Conservation (phyloP, 2,113 vertebrate species). For the Tiliqua scincoides region DNA sequence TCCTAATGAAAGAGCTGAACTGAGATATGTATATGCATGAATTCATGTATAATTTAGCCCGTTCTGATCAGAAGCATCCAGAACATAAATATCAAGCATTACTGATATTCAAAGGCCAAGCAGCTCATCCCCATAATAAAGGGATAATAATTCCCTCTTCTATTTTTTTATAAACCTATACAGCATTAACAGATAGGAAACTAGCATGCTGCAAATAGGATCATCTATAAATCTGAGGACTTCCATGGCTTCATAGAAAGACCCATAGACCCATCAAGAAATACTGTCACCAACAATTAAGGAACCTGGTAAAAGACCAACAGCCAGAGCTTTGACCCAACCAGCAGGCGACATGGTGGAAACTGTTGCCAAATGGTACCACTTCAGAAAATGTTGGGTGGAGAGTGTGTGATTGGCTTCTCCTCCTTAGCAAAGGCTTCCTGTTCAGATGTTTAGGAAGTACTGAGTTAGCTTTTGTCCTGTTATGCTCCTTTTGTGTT, state of each 20-base stretch:
- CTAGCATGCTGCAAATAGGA: conserved; percentile 42
- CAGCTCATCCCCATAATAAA: conserved; percentile 62
- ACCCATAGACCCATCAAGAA: conserved; percentile 58
- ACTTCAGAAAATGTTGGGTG: too few species aligned
- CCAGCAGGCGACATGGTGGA: background rate
- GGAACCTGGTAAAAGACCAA: conserved; percentile 39
- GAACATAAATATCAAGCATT: conserved; percentile 63
- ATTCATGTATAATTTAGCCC: conserved; percentile 74
- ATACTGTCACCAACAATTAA: conserved; percentile 55
- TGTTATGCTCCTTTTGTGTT: background rate
- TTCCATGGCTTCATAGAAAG: conserved; percentile 52
- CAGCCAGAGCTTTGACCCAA: background rate
- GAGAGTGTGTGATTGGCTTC: too few species aligned
- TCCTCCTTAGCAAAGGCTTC: background rate
- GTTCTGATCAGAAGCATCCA: conserved; percentile 62
- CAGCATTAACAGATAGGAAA: conserved; percentile 70
- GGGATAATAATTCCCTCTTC: conserved; percentile 61
- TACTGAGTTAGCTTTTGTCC: background rate
- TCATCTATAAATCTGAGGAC: conserved; percentile 75
- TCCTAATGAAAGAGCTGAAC: conserved; percentile 60
- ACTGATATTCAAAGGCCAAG: conserved; percentile 49
- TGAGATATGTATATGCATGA: conserved; percentile 63
- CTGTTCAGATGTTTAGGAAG: too few species aligned
- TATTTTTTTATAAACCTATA: conserved; percentile 63
- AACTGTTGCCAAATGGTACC: background rate